Percentiles rank a stretch among this genome's conserved stretches.
Conservation (phyloP, 2,797 vertebrate genomes). For the Acanthiza pusilla region DNA sequence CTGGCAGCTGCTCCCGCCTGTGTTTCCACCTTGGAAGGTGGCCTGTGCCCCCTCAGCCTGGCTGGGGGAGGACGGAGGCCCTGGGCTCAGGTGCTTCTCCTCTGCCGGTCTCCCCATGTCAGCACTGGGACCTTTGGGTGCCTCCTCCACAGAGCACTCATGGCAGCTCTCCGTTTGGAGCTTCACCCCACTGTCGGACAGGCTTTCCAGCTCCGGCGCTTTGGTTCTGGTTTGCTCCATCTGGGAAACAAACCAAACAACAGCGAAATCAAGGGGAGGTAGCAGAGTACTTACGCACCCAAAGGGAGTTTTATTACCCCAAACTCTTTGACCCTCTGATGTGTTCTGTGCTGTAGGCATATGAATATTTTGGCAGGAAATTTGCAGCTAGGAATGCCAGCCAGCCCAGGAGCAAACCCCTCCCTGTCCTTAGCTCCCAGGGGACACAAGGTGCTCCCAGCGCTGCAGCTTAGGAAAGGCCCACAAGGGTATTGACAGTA, state of each 20-base stretch:
- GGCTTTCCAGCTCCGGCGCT: background rate
- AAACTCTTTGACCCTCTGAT: background rate
- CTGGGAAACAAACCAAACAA: background rate
- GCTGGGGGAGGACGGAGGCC: background rate
- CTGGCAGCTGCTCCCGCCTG: background rate
- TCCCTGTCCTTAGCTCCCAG: background rate
- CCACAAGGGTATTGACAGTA: background rate
- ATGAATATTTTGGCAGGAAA: background rate
- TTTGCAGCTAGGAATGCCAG: background rate
- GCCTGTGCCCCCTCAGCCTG: background rate
- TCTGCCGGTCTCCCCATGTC: background rate
- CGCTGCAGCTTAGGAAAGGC: background rate
- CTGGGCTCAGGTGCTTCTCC: background rate
- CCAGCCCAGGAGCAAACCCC: background rate
- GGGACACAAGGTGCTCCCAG: rapidly evolving
- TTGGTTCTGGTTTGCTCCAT: background rate
- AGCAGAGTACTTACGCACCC: background rate
- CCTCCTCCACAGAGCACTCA: background rate
- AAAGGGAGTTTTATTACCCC: background rate
- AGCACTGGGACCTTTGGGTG: background rate
- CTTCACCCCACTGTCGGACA: background rate
- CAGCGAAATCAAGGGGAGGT: background rate
- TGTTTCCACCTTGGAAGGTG: background rate
- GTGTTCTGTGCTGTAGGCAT: rapidly evolving
- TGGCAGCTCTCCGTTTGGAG: background rate